phyloP scores from a whole-genome alignment of 2,797 vertebrate species.

The Microhierax caerulescens region DNA sequence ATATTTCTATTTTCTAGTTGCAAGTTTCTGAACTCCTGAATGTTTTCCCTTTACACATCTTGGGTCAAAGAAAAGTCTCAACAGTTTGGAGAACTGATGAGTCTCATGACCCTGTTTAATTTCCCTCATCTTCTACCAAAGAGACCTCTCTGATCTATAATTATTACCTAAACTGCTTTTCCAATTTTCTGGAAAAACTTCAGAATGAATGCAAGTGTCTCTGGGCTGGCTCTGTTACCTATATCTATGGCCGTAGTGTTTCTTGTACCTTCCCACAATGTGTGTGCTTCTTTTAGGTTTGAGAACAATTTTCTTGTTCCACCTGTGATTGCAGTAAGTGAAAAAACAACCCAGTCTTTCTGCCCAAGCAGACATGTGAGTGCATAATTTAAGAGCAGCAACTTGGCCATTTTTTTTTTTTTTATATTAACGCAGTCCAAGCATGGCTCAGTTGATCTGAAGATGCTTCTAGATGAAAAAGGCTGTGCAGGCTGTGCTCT shows the following conservation, averaged over 20 bases:
- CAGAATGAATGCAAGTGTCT: neutral
- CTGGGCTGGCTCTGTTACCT: neutral
- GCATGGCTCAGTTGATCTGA: neutral
- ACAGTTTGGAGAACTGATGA: neutral
- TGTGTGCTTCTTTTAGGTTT: neutral
- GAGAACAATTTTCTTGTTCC: neutral
- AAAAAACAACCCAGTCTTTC: neutral
- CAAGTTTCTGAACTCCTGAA: neutral
- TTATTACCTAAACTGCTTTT: neutral
- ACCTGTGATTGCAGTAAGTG: neutral
- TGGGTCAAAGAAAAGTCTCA: neutral
- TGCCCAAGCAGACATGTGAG: neutral
- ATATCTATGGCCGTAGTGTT: neutral
- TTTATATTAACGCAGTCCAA: neutral
- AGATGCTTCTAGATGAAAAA: neutral
- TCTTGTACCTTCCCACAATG: neutral
- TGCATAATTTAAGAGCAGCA: accelerated
- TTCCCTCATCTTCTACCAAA: neutral
- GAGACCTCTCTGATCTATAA: neutral
- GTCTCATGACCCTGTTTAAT: neutral
- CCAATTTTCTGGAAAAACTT: neutral
- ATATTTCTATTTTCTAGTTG: neutral
- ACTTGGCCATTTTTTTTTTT: neutral
- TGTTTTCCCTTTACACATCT: neutral
- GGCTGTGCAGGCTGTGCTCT: neutral